Percentiles rank a stretch among this genome's conserved stretches.
Evolutionary conservation across 2,113 vertebrate genomes (phyloP).

Genomic region (Pygoscelis adeliae): DNA sequence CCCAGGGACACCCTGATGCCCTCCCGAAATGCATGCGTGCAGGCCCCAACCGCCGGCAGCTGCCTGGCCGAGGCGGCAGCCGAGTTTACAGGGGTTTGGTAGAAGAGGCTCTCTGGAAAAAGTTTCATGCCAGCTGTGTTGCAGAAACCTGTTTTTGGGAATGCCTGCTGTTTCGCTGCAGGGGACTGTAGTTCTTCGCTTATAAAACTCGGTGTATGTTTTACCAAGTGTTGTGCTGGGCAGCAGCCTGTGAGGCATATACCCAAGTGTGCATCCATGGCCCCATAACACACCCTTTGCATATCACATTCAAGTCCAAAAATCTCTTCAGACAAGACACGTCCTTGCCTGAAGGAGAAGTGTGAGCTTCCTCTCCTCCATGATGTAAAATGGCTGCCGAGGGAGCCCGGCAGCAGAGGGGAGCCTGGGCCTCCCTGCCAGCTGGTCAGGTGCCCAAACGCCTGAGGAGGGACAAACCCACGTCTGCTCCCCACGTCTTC

Average conservation of each 20-base stretch:
- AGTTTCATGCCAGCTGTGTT: background rate
- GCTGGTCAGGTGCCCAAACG: background rate
- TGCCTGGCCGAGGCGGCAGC: background rate
- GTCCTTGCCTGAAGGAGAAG: background rate
- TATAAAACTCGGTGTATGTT: background rate
- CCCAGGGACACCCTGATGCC: rapidly evolving
- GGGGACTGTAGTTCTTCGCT: background rate
- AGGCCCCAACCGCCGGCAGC: rapidly evolving
- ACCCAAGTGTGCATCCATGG: rapidly evolving
- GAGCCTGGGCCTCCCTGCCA: rapidly evolving
- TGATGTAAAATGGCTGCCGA: background rate
- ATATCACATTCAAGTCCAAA: rapidly evolving
- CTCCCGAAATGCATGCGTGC: rapidly evolving
- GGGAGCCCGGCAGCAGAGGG: background rate
- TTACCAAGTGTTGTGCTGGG: rapidly evolving
- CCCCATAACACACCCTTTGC: background rate
- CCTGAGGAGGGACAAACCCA: background rate
- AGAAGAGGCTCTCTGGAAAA: background rate
- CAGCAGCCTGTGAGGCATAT: background rate
- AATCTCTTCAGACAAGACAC: background rate
- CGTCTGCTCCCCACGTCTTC: rapidly evolving
- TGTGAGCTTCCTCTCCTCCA: background rate
- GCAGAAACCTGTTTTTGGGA: background rate
- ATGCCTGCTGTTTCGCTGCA: background rate
- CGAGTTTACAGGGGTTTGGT: background rate